Evolutionary conservation across 2,797 vertebrate genomes (phyloP).

Genomic region (Coregonus suidteri): DNA sequence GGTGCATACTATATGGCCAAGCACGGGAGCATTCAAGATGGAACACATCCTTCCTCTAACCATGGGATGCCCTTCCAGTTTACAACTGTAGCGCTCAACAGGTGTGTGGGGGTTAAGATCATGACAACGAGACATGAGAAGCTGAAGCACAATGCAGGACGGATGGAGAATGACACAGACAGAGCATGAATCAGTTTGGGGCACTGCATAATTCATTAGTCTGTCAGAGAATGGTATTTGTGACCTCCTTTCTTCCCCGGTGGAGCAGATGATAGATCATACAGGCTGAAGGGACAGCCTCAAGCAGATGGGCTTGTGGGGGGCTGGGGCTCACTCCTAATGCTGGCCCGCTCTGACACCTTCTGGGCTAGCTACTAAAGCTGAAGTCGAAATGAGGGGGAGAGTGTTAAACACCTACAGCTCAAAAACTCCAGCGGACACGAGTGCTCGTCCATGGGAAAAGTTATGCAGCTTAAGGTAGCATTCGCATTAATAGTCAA

Average conservation of each 20-base stretch:
- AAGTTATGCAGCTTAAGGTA: conserved; percentile 99
- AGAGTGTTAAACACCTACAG: conserved; percentile 86
- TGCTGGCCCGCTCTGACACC: conserved; percentile 35
- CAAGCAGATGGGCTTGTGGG: conserved; percentile 62
- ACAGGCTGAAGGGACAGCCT: conserved; percentile 52
- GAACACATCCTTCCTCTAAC: conserved; percentile 39
- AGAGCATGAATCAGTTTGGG: conserved; percentile 54
- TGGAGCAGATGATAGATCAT: conserved; percentile 57
- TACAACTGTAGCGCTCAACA: too few relatives aligned
- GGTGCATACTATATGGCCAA: conserved; percentile 33
- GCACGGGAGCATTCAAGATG: conserved; percentile 54
- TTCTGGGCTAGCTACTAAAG: conserved; percentile 50
- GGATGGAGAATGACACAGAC: conserved; percentile 66
- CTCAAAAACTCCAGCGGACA: conserved; percentile 99
- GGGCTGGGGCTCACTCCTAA: conserved; percentile 23
- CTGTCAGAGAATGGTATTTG: conserved; percentile 55
- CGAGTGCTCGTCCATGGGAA: conserved; percentile 98
- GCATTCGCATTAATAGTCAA: conserved; percentile 99
- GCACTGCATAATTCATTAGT: conserved; percentile 62
- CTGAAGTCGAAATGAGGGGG: conserved; percentile 75
- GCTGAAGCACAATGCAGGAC: conserved; percentile 47
- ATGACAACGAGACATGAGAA: conserved; percentile 55
- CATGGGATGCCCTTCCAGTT: conserved; percentile 56
- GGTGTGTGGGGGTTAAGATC: conserved; percentile 38
- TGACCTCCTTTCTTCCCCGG: conserved; percentile 57